phyloP scores from a whole-genome alignment of 2,797 vertebrate species.

The Muscicapa comitata region DNA sequence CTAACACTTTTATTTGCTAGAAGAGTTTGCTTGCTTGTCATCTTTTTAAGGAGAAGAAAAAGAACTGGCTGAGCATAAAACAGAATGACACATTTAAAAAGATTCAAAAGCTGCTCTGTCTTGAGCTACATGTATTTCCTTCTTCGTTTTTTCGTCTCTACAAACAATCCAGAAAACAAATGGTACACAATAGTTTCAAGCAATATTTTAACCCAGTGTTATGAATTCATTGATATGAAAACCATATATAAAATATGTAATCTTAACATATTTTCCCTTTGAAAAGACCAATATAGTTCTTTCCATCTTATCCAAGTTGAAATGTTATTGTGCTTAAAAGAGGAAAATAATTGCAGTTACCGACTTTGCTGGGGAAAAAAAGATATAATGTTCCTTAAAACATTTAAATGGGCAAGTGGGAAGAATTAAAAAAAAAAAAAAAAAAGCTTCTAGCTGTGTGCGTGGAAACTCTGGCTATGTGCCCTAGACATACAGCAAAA shows the following conservation, averaged over 20 bases:
- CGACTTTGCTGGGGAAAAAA: neutral
- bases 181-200: neutral
- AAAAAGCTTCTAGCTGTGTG: constrained; percentile 50
- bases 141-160: constrained; percentile 4
- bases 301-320: constrained; percentile 18
- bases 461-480: constrained; percentile 46
- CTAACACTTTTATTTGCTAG: constrained; percentile 48
- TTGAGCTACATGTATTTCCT: constrained; percentile 45
- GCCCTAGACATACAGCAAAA: constrained; percentile 54
- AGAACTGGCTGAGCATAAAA: constrained; percentile 56
- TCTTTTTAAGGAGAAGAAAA: constrained; percentile 49
- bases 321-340: constrained; percentile 45
- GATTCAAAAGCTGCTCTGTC: constrained; percentile 47
- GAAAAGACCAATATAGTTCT: constrained; percentile 34
- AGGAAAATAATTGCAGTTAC: constrained; percentile 31
- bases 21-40: constrained; percentile 60
- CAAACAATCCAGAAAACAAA: constrained; percentile 39
- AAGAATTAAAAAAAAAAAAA: neutral
- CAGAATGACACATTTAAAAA: constrained; percentile 47
- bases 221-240: constrained; percentile 19
- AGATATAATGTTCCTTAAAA: constrained; percentile 39
- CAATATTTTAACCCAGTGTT: neutral
- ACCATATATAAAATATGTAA: constrained; percentile 19
- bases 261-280: constrained; percentile 28
- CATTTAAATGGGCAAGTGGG: constrained; percentile 43